These are phyloP conservation scores for Rallus limicola DNA, from an alignment of 2,113 vertebrate genomes.

Conservation along the genomic window DNA sequence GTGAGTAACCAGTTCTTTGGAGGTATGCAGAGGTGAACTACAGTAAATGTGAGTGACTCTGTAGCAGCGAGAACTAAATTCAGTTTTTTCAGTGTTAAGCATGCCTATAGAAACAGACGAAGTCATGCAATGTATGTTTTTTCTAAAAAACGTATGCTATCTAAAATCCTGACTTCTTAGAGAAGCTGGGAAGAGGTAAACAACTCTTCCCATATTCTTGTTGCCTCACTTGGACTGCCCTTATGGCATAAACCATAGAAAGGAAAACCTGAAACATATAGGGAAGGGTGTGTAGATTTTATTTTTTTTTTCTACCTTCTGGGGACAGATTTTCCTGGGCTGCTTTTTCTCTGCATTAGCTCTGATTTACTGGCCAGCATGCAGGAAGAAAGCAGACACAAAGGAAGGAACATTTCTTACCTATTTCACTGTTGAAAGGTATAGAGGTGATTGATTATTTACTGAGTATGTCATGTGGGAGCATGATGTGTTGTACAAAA, in stretches of 20 bases:
- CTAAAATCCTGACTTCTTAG: neutral
- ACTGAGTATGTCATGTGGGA: neutral
- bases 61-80: neutral
- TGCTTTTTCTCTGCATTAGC: neutral
- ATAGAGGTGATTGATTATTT: neutral
- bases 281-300: neutral
- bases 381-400: neutral
- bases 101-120: neutral
- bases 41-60: slow-evolving; percentile 7
- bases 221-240: neutral
- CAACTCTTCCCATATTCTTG: neutral
- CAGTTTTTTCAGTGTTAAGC: neutral
- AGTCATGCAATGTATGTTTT: accelerated
- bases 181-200: neutral
- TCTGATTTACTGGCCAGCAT: neutral
- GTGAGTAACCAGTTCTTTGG: slow-evolving; percentile 48
- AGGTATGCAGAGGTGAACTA: neutral
- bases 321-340: neutral
- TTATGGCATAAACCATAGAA: neutral
- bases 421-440: neutral
- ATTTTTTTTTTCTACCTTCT: neutral
- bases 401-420: neutral
- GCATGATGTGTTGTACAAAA: neutral
- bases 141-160: neutral
- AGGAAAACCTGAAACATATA: neutral